Percentiles rank a stretch among this genome's conserved stretches.
These are phyloP conservation scores for Onthophagus sagittarius DNA, from an alignment of 2,888 invertebrate genomes.

Conservation along the genomic window DNA sequence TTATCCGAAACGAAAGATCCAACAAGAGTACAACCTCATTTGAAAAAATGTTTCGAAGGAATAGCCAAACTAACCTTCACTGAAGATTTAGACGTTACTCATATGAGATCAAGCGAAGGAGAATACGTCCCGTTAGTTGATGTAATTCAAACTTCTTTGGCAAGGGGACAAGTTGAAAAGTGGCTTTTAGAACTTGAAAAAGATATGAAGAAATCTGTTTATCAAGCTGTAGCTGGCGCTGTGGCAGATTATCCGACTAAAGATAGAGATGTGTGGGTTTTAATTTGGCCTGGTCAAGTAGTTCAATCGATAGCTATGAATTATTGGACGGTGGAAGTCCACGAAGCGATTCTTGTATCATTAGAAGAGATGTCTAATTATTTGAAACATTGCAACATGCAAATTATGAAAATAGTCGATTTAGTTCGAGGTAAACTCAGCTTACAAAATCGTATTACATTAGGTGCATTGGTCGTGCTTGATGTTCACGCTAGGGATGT, in stretches of 20 bases:
- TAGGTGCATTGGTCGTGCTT: slow-evolving; percentile 85
- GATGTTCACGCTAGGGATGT: slow-evolving; percentile 94
- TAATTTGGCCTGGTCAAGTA: slow-evolving; percentile 89
- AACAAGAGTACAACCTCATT: slow-evolving; percentile 88
- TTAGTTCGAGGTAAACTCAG: slow-evolving; percentile 84
- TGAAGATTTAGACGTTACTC: slow-evolving; percentile 79
- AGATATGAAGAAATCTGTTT: slow-evolving; percentile 86
- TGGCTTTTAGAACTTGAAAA: slow-evolving; percentile 87
- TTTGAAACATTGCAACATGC: slow-evolving; percentile 66
- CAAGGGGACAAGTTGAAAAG: slow-evolving; percentile 92
- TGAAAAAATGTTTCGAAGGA: slow-evolving; percentile 96
- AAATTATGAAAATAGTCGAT: slow-evolving; percentile 79
- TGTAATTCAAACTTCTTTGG: slow-evolving; percentile 77
- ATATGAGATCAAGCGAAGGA: slow-evolving; percentile 83
- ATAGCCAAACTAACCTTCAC: slow-evolving; percentile 87
- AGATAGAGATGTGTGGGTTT: slow-evolving; percentile 74
- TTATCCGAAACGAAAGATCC: slow-evolving; percentile 96
- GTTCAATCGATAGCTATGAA: slow-evolving; percentile 75
- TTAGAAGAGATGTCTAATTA: slow-evolving; percentile 59
- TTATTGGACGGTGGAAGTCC: slow-evolving; percentile 90
- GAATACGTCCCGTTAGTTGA: slow-evolving; percentile 76
- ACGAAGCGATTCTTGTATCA: slow-evolving; percentile 65
- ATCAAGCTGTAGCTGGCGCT: slow-evolving; percentile 64
- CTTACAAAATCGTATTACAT: slow-evolving; percentile 81
- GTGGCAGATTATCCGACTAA: slow-evolving; percentile 67